Base-by-base conservation (phyloP, 2,797 vertebrate genomes). In the Rhynchonycteris naso region DNA sequence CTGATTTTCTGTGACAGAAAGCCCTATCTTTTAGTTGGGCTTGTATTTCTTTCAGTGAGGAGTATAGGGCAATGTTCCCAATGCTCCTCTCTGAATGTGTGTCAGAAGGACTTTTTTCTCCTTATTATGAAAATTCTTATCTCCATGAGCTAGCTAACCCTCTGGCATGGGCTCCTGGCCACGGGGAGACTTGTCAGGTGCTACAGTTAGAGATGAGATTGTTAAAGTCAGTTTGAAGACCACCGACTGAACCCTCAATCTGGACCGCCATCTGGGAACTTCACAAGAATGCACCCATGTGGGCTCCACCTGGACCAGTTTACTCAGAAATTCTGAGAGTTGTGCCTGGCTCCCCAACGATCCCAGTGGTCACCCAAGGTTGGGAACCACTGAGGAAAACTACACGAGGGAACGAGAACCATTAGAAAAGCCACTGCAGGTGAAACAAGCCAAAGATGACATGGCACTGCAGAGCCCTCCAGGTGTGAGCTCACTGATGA, bases 381-480 rank as follows among this genome's bases (percentile, higher is more conserved):
- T 47, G 38, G 19, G 58, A 87, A 59, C 8, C 15, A 33, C 52
- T 63, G 26, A 90, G 50, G 35, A 72, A 85, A 61, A 58, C 15
- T 54, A 54, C 26, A 26, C 50, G 63, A 90, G 66, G 82, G 61
- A 69, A 66, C 61, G 14, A 30, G 30, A 90, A 52, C 66, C 38
- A 35, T 47, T 11, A 35, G 52, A 38, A 82, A 75, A 71, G 8
- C 28, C 47, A 26, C 7, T 3, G 19, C 16, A 38, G 26, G 68
- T 13, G 21, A 35, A 90, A 33, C 33, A 33, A 72, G 15, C 89
- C 56, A 26, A 71, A 90, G 63, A 7, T 19, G 28, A 3, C 12
- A 12, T 0, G 0, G 18, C 30, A 16, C 15, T 22, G 4, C n/a
- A 13, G 52, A n/a, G 12, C 14, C 59, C 61, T 50, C n/a, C 58